Percentiles rank a stretch among this genome's conserved stretches.
phyloP scores from a whole-genome alignment of 2,113 vertebrate species.

The Psittacus erithacus region DNA sequence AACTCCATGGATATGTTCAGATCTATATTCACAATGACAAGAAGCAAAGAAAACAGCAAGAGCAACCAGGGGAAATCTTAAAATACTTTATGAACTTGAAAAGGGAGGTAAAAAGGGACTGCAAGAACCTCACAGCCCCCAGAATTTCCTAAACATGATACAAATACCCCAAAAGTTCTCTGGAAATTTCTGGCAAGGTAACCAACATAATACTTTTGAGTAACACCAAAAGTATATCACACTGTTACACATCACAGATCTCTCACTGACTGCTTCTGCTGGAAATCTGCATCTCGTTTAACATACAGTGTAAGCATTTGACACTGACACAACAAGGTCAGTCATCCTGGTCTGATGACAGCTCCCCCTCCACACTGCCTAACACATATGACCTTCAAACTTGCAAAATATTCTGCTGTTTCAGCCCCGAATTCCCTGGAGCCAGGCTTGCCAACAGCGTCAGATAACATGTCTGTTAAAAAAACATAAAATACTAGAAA shows the following conservation, averaged over 20 bases:
- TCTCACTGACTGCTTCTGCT: background rate
- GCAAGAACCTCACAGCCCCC: background rate
- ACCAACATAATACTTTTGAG: background rate
- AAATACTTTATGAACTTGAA: accelerated
- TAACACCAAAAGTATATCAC: background rate
- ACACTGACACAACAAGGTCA: background rate
- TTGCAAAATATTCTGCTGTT: background rate
- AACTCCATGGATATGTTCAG: accelerated
- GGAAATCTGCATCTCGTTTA: background rate
- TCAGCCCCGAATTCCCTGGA: background rate
- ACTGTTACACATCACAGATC: background rate
- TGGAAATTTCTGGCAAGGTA: background rate
- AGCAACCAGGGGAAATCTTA: background rate
- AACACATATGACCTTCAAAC: background rate
- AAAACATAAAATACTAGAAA: background rate
- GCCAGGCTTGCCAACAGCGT: background rate
- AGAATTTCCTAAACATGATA: background rate
- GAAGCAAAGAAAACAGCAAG: background rate
- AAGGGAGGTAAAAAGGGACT: background rate
- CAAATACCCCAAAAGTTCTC: background rate
- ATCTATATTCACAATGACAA: background rate
- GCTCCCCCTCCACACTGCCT: background rate
- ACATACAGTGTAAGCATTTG: too few species aligned
- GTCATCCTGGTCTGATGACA: background rate
- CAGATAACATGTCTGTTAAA: background rate